phyloP scores from a whole-genome alignment of 2,113 vertebrate species.

The Hemibagrus wyckioides region DNA sequence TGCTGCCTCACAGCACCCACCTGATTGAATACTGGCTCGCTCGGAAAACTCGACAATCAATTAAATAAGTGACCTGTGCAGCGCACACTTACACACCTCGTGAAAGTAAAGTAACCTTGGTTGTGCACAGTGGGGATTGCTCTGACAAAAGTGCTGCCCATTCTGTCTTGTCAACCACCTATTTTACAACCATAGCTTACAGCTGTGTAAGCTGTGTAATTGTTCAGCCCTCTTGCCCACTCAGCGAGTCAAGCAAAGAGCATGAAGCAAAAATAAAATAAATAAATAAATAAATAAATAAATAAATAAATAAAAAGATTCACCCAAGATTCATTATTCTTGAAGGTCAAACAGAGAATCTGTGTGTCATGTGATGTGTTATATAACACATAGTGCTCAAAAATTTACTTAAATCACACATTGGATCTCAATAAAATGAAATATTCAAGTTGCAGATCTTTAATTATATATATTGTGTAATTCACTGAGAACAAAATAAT shows the following conservation, averaged over 20 bases:
- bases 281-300: too few relatives aligned
- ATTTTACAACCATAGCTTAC: conserved; percentile 41
- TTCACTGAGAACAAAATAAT: too few relatives aligned
- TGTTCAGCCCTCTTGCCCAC: conserved; percentile 31
- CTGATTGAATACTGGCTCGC: conserved; percentile 40
- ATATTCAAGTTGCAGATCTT: too few relatives aligned
- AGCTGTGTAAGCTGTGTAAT: too few relatives aligned
- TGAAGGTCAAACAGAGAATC: conserved; percentile 39
- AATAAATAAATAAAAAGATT: conserved; percentile 11
- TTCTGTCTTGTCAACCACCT: conserved; percentile 41
- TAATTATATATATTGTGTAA: too few relatives aligned
- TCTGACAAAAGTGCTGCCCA: conserved; percentile 44
- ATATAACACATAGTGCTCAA: too few relatives aligned
- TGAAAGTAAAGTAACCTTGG: conserved; percentile 42
- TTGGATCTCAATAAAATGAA: too few relatives aligned
- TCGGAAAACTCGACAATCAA: conserved; percentile 44
- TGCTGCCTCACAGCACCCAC: conserved; percentile 2
- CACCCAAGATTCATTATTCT: conserved; percentile 24
- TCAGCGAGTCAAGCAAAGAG: conserved; percentile 28
- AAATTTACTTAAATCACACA: too few relatives aligned
- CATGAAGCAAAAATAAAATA: conserved; percentile 8
- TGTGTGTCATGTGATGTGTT: background rate
- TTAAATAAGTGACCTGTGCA: conserved; percentile 42
- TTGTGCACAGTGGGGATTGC: conserved; percentile 12
- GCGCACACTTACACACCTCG: conserved; percentile 27